Evolutionary conservation across 37 sponge, comb jelly and placozoan genomes (phyloP).

Genomic region (Eunapius fragilis): DNA sequence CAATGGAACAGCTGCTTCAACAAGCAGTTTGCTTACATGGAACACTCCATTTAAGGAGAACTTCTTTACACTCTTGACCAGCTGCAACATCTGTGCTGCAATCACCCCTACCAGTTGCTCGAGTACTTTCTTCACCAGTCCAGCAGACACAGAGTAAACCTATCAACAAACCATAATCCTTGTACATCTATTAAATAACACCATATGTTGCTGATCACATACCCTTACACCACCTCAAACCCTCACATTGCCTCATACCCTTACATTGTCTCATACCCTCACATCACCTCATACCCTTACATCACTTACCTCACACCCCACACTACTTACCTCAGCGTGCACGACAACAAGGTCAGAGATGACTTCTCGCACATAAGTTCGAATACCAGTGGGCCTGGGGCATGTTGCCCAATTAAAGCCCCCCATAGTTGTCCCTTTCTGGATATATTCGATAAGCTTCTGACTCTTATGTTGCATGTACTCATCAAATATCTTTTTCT

Average conservation of each 20-base stretch:
- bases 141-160: conserved; percentile 70
- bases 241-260: no score
- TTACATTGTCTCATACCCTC: no score
- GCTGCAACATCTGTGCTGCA: conserved; percentile 38
- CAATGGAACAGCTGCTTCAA: not conserved
- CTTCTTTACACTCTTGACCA: conserved; percentile 39
- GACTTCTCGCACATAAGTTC: conserved; percentile 73
- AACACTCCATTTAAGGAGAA: conserved; percentile 76
- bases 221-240: not conserved
- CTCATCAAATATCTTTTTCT: conserved; percentile 59
- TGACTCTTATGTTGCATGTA: conserved; percentile 76
- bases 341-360: conserved; percentile 75
- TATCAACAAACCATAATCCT: no score
- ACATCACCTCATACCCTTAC: not conserved
- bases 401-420: conserved; percentile 82
- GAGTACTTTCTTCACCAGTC: conserved; percentile 61
- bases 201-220: no score
- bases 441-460: conserved; percentile 46
- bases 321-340: conserved; percentile 74
- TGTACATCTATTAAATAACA: conserved; percentile 31
- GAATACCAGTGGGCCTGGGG: conserved; percentile 35
- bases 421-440: conserved; percentile 68
- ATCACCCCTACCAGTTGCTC: conserved; percentile 39
- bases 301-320: no score
- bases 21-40: conserved; percentile 43